Evolutionary conservation across 2,888 invertebrate species (phyloP).

Genomic region (Euclidia mi): DNA sequence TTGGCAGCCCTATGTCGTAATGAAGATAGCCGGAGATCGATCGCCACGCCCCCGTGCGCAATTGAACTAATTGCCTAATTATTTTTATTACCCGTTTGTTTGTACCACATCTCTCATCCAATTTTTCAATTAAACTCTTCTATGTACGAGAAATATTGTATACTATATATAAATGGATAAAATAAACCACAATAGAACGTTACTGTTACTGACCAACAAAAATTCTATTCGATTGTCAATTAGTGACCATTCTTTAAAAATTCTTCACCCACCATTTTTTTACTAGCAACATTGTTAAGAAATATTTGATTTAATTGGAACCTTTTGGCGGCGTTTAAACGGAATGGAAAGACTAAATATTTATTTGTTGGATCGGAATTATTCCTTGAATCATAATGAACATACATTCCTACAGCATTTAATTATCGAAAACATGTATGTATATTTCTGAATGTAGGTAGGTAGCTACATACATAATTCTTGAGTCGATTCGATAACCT

Average conservation of each 20-base stretch:
- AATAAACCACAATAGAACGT: conserved; percentile 22
- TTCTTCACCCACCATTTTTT: conserved; percentile 30
- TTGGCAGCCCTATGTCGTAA: conserved; percentile 63
- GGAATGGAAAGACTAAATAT: conserved; percentile 31
- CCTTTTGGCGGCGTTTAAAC: conserved; percentile 38
- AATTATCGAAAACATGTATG: not conserved
- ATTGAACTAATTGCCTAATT: conserved; percentile 86
- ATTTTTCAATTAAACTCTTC: conserved; percentile 74
- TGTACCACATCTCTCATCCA: conserved; percentile 72
- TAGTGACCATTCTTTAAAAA: conserved; percentile 30
- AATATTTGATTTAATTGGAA: conserved; percentile 54
- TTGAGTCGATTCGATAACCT: conserved; percentile 15
- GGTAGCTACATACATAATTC: too few relatives aligned
- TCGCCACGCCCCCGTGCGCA: conserved; percentile 74
- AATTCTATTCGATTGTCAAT: conserved; percentile 31
- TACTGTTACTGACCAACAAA: conserved; percentile 25
- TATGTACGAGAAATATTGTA: conserved; percentile 22
- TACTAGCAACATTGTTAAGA: conserved; percentile 31
- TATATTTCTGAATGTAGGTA: conserved; percentile 2
- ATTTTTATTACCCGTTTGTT: conserved; percentile 88
- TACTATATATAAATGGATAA: conserved; percentile 22
- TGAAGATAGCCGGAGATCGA: conserved; percentile 71
- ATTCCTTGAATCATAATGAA: conserved; percentile 13
- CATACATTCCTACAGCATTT: too few relatives aligned
- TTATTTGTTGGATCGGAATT: conserved; percentile 33